These are phyloP conservation scores for Hydractinia echinata DNA, from an alignment of 30 jellyfish, hydroid and myxozoan genomes.

Conservation along the genomic window DNA sequence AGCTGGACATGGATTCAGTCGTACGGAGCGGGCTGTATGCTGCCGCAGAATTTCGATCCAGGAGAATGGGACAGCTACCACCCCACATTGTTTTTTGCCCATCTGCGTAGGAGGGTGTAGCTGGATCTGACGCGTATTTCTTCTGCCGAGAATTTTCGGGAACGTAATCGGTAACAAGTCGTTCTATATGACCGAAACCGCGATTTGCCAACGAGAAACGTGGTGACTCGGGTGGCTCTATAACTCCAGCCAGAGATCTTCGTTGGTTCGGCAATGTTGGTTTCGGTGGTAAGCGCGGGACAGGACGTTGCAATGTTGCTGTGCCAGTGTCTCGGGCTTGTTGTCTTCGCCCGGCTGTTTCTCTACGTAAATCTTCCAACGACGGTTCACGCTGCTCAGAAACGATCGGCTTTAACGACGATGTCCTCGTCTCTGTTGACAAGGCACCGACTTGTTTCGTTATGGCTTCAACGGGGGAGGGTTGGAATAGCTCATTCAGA, in stretches of 20 bases:
- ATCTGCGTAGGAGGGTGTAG: conserved; percentile 81
- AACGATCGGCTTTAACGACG: background rate
- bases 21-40: conserved; percentile 30
- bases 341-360: conserved; percentile 79
- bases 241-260: conserved; percentile 72
- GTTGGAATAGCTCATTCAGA: conserved; percentile 29
- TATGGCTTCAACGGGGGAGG: conserved; percentile 32
- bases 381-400: conserved; percentile 37
- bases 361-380: conserved; percentile 53
- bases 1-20: conserved; percentile 32
- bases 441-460: background rate
- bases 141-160: conserved; percentile 71
- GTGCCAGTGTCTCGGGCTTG: conserved; percentile 58
- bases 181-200: conserved; percentile 44
- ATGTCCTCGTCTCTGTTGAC: background rate
- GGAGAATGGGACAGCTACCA: conserved; percentile 94
- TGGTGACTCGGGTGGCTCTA: conserved; percentile 55
- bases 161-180: conserved; percentile 82
- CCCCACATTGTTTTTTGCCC: conserved; percentile 94
- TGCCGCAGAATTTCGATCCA: conserved; percentile 57
- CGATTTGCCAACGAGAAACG: conserved; percentile 17
- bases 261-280: conserved; percentile 88
- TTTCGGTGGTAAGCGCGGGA: conserved; percentile 97
- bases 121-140: conserved; percentile 90
- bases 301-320: conserved; percentile 24